Base-by-base conservation (phyloP, 2,888 invertebrate genomes). In the Mermis nigrescens region DNA sequence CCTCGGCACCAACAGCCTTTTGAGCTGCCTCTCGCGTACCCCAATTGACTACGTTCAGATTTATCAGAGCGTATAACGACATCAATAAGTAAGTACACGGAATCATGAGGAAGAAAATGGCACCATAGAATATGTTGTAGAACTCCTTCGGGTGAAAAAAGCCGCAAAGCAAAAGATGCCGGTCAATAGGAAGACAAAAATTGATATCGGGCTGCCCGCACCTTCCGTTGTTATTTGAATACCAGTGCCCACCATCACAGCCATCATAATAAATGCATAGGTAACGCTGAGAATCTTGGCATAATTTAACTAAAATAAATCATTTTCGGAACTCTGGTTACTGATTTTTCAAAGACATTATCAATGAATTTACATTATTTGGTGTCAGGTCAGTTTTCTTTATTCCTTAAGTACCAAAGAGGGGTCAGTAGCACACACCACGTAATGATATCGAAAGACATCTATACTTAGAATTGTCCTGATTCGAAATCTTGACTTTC, bases 1-100 rank as follows among this genome's bases (percentile, higher is more conserved):
- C 29, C 19, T 31, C 32, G 27, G 4, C 26, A 12, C 57, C 57
- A 2, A 28, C 29, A 2, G 57, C 57, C 68, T 74, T 77, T 59
- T 72, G 72, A 4, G 70, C 73, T 12, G 78, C 82, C 73, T 91
- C 92, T 62, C 92, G 78, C 0, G 92, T 92, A 2, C 92, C 92
- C 92, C 92, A 92, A 1, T 85, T 83, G 2, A 92, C 85, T 68
- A 88, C 85, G 73, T 92, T 87, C 76, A 92, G 79, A 73, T 92
- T 92, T 72, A 89, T 88, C 29, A 91, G 78, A 0, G 90, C 87
- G 72, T 88, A 92, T 59, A 92, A 84, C 64, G 90, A 83, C 58
- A 92, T 79, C 70, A 92, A 76, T 80, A 92, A 82, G 73, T 91
- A 92, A 84, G 91, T 91, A 64, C 88, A 86, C 0, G 92, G 92